Evolutionary conservation across 2,888 invertebrate genomes (phyloP).

Genomic region (Drosophila parthenogenetica): DNA sequence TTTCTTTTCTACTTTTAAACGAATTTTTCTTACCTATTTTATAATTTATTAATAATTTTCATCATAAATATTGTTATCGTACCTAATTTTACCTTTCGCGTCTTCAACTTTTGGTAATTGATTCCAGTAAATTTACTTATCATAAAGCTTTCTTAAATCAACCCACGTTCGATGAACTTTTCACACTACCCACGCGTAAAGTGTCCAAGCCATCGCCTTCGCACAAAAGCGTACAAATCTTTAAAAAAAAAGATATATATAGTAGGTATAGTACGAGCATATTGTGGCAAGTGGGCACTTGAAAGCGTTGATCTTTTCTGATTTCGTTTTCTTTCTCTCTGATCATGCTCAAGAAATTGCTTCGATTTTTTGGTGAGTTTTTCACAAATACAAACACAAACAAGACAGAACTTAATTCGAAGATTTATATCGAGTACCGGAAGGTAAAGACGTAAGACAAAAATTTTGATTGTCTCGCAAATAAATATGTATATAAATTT

Average conservation of each 20-base stretch:
- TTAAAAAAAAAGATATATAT: slow-evolving; percentile 33
- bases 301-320: slow-evolving; percentile 73
- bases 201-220: slow-evolving; percentile 33
- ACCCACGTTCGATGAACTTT: slow-evolving; percentile 30
- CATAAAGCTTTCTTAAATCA: neutral
- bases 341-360: slow-evolving; percentile 59
- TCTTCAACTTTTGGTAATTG: neutral
- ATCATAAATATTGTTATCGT: too few species aligned
- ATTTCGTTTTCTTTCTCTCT: slow-evolving; percentile 71
- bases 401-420: slow-evolving; percentile 69
- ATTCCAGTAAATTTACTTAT: neutral
- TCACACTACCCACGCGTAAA: slow-evolving; percentile 39
- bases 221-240: slow-evolving; percentile 42
- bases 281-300: slow-evolving; percentile 78
- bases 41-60: too few species aligned
- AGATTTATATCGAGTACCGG: slow-evolving; percentile 77
- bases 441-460: slow-evolving; percentile 53
- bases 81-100: too few species aligned
- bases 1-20: too few species aligned
- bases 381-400: slow-evolving; percentile 53
- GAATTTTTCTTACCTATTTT: too few species aligned
- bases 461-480: slow-evolving; percentile 65
- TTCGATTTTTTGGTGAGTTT: slow-evolving; percentile 74
- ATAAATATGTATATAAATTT: slow-evolving; percentile 15
- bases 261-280: slow-evolving; percentile 11